A percentile compares a stretch with the other conserved stretches of the same genome.
phyloP scores from a whole-genome alignment of 2,797 vertebrate genomes.

The Masticophis lateralis region DNA sequence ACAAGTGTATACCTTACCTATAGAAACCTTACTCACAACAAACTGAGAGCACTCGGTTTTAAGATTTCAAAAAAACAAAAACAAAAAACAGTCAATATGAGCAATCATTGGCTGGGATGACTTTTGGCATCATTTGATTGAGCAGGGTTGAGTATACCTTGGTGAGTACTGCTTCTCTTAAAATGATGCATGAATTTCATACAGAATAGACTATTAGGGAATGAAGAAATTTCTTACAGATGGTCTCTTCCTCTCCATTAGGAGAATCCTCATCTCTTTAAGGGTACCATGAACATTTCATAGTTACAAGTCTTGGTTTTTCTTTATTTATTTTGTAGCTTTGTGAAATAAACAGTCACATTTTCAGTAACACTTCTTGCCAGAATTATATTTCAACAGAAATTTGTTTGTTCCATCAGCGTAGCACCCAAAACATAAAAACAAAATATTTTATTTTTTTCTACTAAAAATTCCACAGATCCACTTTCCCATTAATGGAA shows the following conservation, averaged over 20 bases:
- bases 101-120: neutral
- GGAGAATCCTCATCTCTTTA: neutral
- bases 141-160: neutral
- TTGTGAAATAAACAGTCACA: conserved; percentile 19
- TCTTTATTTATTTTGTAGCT: conserved; percentile 11
- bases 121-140: neutral
- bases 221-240: neutral
- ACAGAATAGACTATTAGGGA: neutral
- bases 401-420: conserved; percentile 26
- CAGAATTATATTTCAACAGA: conserved; percentile 50
- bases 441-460: conserved; percentile 38
- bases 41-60: neutral
- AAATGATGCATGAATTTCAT: neutral
- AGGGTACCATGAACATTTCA: neutral
- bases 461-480: conserved; percentile 38
- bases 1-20: neutral
- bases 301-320: neutral
- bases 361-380: conserved; percentile 44
- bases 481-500: conserved; percentile 73
- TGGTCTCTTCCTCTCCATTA: neutral
- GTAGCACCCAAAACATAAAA: conserved; percentile 26
- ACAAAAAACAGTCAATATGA: neutral
- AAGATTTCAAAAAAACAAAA: neutral
- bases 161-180: neutral
- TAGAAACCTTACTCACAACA: neutral